Percentiles rank a stretch among this genome's conserved stretches.
Evolutionary conservation across 2,888 invertebrate genomes (phyloP).

Genomic region (Trichopria drosophilae): DNA sequence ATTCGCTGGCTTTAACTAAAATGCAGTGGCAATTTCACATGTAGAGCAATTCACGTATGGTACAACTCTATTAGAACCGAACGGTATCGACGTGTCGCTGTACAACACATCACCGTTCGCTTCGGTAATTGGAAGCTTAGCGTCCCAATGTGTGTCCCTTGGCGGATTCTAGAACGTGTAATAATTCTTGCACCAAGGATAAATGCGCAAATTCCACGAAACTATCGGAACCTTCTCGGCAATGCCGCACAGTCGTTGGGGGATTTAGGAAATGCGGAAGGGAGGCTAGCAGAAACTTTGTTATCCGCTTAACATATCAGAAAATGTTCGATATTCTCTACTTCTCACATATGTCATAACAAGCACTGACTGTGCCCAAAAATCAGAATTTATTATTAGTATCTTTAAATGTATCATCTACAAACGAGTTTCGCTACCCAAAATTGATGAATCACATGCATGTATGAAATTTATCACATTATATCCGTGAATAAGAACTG

Average conservation of each 20-base stretch:
- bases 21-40: slow-evolving; percentile 17
- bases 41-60: background rate
- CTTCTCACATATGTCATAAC: too few species aligned
- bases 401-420: too few species aligned
- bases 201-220: slow-evolving; percentile 13
- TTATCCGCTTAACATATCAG: too few species aligned
- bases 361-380: too few species aligned
- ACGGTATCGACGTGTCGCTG: background rate
- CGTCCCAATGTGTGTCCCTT: slow-evolving; percentile 32
- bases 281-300: too few species aligned
- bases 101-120: slow-evolving; percentile 19
- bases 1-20: background rate
- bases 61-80: slow-evolving; percentile 13
- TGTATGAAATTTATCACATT: too few species aligned
- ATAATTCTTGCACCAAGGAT: slow-evolving; percentile 22
- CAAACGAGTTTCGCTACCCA: too few species aligned
- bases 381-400: too few species aligned
- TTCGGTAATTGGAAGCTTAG: slow-evolving; percentile 46
- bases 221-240: slow-evolving; percentile 1
- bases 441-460: too few species aligned
- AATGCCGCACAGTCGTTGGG: background rate
- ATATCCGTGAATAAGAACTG: too few species aligned
- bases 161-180: slow-evolving; percentile 16
- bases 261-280: too few species aligned
- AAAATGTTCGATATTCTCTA: too few species aligned